These are phyloP conservation scores for Phrynocephalus forsythii DNA, from an alignment of 2,797 vertebrate genomes.

Conservation along the genomic window DNA sequence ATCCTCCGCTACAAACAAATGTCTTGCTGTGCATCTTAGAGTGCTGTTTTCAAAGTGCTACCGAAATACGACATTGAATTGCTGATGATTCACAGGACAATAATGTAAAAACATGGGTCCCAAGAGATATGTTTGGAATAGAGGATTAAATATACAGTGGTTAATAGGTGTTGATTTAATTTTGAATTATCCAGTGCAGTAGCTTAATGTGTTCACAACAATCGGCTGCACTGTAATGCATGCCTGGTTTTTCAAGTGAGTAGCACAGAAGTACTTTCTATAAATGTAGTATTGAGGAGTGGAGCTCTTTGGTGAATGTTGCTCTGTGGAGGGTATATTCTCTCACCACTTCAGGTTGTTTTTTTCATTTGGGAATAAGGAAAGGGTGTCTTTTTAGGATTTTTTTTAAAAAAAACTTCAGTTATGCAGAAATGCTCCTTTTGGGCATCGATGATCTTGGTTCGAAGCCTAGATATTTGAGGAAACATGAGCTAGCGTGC, in stretches of 20 bases:
- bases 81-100: background rate
- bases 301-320: background rate
- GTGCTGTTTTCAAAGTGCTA: constrained; percentile 30
- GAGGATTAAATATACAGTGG: background rate
- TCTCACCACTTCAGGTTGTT: background rate
- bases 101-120: constrained; percentile 19
- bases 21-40: constrained; percentile 35
- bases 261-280: background rate
- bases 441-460: background rate
- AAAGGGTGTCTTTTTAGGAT: too few species aligned
- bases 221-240: background rate
- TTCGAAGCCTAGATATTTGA: background rate
- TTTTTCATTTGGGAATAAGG: too few species aligned
- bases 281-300: background rate
- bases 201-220: background rate
- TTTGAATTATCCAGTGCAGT: background rate
- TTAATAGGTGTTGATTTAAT: background rate
- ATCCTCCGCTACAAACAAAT: constrained; percentile 31
- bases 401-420: too few species aligned
- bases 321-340: background rate
- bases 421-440: background rate
- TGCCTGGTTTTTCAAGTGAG: background rate
- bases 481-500: background rate
- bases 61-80: background rate
- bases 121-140: background rate